phyloP scores from a whole-genome alignment of 2,113 vertebrate species.

The Himantopus leucocephalus region DNA sequence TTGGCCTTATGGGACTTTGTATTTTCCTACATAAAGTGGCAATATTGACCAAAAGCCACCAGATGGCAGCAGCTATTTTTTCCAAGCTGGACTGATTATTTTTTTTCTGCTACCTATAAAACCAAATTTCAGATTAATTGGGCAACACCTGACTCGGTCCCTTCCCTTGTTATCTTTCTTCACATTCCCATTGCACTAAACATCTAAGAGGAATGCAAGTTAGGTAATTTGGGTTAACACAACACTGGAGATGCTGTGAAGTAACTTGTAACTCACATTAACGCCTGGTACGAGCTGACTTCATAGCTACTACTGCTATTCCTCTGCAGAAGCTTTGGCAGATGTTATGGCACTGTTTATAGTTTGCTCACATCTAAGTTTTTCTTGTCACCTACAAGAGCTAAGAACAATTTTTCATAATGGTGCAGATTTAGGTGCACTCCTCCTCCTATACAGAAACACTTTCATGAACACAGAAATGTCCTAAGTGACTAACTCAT shows the following conservation, averaged over 20 bases:
- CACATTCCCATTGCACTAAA: not conserved
- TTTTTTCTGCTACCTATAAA: not conserved
- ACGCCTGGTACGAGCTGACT: not conserved
- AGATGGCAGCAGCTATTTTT: not conserved
- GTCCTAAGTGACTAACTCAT: too few species aligned
- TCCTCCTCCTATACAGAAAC: not conserved
- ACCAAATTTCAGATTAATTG: not conserved
- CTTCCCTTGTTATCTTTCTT: not conserved
- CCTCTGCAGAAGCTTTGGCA: not conserved
- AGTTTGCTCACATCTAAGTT: not conserved
- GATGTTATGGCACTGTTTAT: not conserved
- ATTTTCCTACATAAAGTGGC: not conserved
- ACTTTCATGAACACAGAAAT: not conserved
- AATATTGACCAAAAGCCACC: not conserved
- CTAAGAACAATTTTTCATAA: not conserved
- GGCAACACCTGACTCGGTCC: not conserved
- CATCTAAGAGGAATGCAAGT: not conserved
- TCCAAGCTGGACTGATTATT: not conserved
- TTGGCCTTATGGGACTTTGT: accelerated
- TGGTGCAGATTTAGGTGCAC: accelerated
- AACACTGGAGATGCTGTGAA: not conserved
- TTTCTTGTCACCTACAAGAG: not conserved
- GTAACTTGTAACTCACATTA: not conserved
- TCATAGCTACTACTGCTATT: not conserved
- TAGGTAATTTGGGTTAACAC: not conserved